A percentile compares a stretch with the other conserved stretches of the same genome.
These are phyloP conservation scores for Thaumetopoea pityocampa DNA, from an alignment of 1,140 invertebrate species.

Conservation along the genomic window DNA sequence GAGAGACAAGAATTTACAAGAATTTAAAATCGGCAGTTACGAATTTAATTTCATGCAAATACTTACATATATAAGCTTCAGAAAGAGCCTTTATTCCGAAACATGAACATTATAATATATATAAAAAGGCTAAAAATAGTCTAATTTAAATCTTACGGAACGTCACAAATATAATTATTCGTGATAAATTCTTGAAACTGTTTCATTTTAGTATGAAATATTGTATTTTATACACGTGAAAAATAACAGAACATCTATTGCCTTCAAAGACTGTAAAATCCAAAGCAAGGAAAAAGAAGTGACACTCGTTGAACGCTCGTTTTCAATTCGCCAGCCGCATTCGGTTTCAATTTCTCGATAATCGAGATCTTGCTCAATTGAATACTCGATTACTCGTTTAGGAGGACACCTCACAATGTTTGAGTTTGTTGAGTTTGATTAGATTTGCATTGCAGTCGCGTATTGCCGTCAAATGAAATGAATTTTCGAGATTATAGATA, in stretches of 20 bases:
- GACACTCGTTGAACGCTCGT: conserved; percentile 43
- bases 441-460: conserved; percentile 58
- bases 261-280: conserved; percentile 10
- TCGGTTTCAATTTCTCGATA: conserved; percentile 70
- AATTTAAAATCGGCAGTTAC: too few species aligned
- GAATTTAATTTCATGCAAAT: too few species aligned
- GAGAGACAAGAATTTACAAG: too few species aligned
- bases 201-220: too few species aligned
- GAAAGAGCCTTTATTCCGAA: too few species aligned
- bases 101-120: too few species aligned
- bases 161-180: too few species aligned
- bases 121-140: too few species aligned
- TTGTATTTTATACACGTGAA: conserved; percentile 11
- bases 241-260: conserved; percentile 17
- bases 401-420: conserved; percentile 57
- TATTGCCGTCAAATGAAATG: conserved; percentile 54
- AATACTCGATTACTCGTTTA: conserved; percentile 73
- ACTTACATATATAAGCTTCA: too few species aligned
- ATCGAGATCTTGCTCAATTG: conserved; percentile 73
- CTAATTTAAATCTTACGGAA: too few species aligned
- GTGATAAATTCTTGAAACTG: too few species aligned
- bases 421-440: conserved; percentile 69
- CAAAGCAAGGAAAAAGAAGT: conserved; percentile 22
- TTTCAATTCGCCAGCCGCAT: conserved; percentile 58
- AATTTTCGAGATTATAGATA: conserved; percentile 32